Evolutionary conservation across 2,113 vertebrate species (phyloP).

Genomic region (Mobula birostris): DNA sequence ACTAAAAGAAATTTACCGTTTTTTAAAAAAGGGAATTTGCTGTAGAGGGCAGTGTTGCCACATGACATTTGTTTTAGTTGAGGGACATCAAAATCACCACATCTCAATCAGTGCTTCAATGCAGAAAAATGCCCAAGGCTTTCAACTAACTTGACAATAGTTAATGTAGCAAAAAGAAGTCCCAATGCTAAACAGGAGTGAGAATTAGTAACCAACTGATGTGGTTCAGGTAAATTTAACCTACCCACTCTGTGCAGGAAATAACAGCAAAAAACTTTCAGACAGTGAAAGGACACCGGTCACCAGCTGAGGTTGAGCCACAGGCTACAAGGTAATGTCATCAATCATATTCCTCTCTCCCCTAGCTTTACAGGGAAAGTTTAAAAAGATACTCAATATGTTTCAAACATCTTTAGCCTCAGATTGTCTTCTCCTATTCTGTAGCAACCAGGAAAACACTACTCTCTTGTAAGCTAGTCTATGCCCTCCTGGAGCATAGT

Average conservation of each 20-base stretch:
- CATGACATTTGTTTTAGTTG: background rate
- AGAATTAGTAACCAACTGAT: background rate
- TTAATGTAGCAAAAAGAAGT: background rate
- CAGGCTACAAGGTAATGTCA: background rate
- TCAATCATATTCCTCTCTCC: background rate
- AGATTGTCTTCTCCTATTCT: background rate
- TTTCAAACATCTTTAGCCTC: background rate
- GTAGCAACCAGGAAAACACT: background rate
- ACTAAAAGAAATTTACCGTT: background rate
- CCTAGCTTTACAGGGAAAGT: background rate
- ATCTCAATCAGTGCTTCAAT: background rate
- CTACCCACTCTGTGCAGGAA: background rate
- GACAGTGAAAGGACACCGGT: background rate
- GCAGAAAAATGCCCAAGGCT: background rate
- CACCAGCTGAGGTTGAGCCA: background rate
- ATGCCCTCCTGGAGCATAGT: background rate
- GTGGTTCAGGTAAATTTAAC: background rate
- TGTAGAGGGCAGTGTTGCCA: constrained; percentile 21
- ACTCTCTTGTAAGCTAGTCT: background rate
- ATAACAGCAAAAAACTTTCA: background rate
- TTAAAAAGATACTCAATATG: background rate
- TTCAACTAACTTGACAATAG: background rate
- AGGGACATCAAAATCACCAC: background rate
- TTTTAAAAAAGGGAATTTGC: background rate
- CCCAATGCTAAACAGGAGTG: background rate